Evolutionary conservation across 2,113 vertebrate genomes (phyloP), one percentile per base, ranked within the genome.

Genomic region (Thamnophis sirtalis): DNA sequence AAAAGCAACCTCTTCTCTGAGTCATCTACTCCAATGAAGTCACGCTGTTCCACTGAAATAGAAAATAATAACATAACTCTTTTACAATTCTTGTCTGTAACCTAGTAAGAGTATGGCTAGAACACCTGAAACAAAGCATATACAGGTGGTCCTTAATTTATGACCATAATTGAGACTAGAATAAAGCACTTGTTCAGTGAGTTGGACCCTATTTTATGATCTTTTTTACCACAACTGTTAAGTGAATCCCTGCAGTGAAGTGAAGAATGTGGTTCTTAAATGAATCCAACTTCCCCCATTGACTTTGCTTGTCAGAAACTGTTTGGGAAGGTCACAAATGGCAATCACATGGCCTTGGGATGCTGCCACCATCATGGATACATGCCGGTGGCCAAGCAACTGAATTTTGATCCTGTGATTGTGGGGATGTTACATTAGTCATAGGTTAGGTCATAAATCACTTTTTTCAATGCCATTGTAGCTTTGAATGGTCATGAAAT

Each of bases 1-100:
- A 99, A 99, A 95, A 99, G 98, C 93, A 99, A 98, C 94, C 98
- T 98, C 96, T 98, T 98, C 90, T 98, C 98, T 11, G 98, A 98
- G 93, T 97, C 97, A 95, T 99, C 99, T 95, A 99, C 98, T 91
- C 99, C 99, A 93, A 99, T 98, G 97, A 99, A 99, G 97, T 99
- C 99, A 3, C 99, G 98, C 94, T 99, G 99, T 95, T 99, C 99
- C 96, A 98, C 99, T 99, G 97, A 95, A 94, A 93, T 89, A 97
- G 93, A 93, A 96, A 93, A 96, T 96, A 92, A 92, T 95, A 96
- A 97, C 63, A 95, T 89, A 96, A 88, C 58, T 90, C 91, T 94
- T 96, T 95, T 54, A 92, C 54, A 95, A 89, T 1, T 9, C 50
- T 38, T 95, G 92, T 87, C 92, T 11, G 80, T 33, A 94, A 90